Conservation (phyloP, 2,113 vertebrate genomes). For the Prunella fulvescens region DNA sequence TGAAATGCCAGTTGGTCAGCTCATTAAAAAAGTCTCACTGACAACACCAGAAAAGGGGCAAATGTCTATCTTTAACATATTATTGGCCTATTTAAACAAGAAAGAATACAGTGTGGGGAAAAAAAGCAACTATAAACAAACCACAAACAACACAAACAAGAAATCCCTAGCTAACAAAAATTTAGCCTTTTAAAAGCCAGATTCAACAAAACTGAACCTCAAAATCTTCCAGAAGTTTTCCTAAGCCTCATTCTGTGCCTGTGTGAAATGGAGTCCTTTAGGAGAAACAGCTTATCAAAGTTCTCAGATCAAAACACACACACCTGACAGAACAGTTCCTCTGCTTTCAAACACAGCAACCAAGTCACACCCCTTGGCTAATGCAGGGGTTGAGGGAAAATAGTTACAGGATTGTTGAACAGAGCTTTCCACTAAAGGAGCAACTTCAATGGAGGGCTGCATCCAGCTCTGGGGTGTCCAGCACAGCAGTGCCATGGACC, state of each 20-base stretch:
- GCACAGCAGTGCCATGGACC: neutral
- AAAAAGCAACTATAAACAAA: neutral
- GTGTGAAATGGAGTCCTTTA: neutral
- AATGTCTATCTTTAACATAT: neutral
- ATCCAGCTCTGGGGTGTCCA: neutral
- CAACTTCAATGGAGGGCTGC: neutral
- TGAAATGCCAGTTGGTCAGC: neutral
- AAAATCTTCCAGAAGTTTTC: neutral
- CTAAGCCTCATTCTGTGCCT: neutral
- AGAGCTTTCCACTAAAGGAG: neutral
- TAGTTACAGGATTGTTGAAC: neutral
- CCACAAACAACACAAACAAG: neutral
- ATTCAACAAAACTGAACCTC: neutral
- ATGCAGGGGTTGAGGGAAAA: neutral
- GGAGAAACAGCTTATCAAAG: neutral
- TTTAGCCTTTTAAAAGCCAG: neutral
- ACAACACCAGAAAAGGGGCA: neutral
- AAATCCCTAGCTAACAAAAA: neutral
- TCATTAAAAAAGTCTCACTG: slow-evolving; percentile 14
- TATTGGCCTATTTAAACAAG: neutral
- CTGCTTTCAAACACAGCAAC: neutral
- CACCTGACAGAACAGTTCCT: neutral
- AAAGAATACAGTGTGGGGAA: neutral
- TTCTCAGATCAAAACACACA: neutral
- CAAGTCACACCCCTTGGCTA: neutral